A percentile compares a stretch with the other conserved stretches of the same genome.
These are phyloP conservation scores for Ferrisia virgata DNA, from an alignment of 2,888 invertebrate genomes.

Conservation along the genomic window DNA sequence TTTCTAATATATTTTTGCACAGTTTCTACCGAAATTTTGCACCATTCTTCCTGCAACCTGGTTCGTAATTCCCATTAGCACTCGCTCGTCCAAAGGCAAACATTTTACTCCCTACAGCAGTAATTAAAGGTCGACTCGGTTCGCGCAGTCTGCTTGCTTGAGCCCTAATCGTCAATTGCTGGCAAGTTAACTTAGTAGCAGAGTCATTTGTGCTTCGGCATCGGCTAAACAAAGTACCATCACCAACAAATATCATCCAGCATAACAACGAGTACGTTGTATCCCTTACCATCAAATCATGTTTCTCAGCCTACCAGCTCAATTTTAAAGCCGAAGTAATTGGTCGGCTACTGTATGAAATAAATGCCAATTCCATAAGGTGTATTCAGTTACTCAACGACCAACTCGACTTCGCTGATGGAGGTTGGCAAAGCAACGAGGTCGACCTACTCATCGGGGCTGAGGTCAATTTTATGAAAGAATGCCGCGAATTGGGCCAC, in stretches of 20 bases:
- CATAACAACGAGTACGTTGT: not conserved
- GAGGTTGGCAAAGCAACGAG: not conserved
- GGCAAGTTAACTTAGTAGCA: constrained; percentile 19
- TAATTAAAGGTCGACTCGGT: not conserved
- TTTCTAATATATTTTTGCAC: too few relatives aligned
- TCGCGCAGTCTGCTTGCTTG: not conserved
- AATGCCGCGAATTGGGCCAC: constrained; percentile 8
- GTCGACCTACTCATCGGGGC: constrained; percentile 28
- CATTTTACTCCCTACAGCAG: constrained; percentile 20
- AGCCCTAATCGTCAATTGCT: constrained; percentile 18
- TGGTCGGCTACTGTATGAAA: not conserved
- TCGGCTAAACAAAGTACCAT: not conserved
- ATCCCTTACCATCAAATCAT: constrained; percentile 18
- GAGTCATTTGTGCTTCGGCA: not conserved
- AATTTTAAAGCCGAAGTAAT: constrained; percentile 31
- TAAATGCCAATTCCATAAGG: too few relatives aligned
- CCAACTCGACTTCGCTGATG: not conserved
- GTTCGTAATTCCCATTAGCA: too few relatives aligned
- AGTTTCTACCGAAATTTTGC: too few relatives aligned
- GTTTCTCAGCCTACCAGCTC: not conserved
- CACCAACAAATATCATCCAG: not conserved
- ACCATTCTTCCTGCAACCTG: too few relatives aligned
- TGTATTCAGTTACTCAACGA: too few relatives aligned
- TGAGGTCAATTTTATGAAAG: constrained; percentile 27
- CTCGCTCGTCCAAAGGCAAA: too few relatives aligned